phyloP scores from a whole-genome alignment of 2,888 invertebrate genomes.

The Ophioninae sp. region DNA sequence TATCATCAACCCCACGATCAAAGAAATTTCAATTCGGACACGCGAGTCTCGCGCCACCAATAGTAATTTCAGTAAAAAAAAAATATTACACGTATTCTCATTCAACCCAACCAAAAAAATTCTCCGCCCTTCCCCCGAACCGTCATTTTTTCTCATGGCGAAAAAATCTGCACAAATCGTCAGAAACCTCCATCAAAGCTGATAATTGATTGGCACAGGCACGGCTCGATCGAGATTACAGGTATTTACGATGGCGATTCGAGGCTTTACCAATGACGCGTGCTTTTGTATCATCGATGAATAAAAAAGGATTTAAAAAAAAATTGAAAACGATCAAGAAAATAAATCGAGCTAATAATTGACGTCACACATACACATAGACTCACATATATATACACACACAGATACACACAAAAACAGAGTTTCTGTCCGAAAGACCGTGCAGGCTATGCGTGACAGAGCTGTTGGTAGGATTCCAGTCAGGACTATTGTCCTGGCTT shows the following conservation, averaged over 20 bases:
- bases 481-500: slow-evolving; percentile 52
- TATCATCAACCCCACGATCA: too few relatives aligned
- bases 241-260: not conserved
- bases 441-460: slow-evolving; percentile 44
- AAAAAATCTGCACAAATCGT: too few relatives aligned
- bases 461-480: slow-evolving; percentile 47
- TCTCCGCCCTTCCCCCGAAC: too few relatives aligned
- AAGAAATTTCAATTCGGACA: too few relatives aligned
- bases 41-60: too few relatives aligned
- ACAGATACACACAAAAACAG: not conserved
- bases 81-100: too few relatives aligned
- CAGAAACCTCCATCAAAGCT: not conserved
- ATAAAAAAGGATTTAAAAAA: not conserved
- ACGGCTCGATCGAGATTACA: slow-evolving; percentile 2
- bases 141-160: too few relatives aligned
- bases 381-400: not conserved
- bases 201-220: not conserved
- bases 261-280: slow-evolving; percentile 11
- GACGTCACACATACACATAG: slow-evolving; percentile 23
- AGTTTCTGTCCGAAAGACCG: slow-evolving; percentile 22
- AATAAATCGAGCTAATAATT: slow-evolving; percentile 24
- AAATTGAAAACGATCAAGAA: not conserved
- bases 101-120: too few relatives aligned
- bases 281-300: slow-evolving; percentile 18
- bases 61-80: too few relatives aligned